These are phyloP conservation scores for Stramonita haemastoma DNA, from an alignment of 2,888 invertebrate species.

Conservation along the genomic window DNA sequence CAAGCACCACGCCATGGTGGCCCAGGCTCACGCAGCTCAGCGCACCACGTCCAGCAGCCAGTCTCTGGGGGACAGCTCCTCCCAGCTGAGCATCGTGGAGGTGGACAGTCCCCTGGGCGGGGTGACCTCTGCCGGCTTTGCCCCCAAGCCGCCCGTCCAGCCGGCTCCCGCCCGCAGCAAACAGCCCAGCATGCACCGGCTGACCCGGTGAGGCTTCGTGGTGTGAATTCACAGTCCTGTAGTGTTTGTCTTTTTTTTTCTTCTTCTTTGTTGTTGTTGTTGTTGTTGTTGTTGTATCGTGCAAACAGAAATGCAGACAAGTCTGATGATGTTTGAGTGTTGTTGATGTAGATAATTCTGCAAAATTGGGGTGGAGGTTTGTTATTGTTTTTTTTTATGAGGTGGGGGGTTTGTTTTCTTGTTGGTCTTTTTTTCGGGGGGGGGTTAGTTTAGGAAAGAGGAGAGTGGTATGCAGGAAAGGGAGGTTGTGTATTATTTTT, in stretches of 20 bases:
- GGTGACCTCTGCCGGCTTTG: slow-evolving; percentile 41
- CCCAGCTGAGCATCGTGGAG: slow-evolving; percentile 20
- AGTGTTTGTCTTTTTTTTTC: not conserved
- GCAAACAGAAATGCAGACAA: too few relatives aligned
- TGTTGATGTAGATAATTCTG: too few relatives aligned
- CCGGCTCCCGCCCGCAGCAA: slow-evolving; percentile 58
- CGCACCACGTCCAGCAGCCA: slow-evolving; percentile 29
- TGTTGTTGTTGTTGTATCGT: not conserved
- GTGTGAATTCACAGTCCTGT: not conserved
- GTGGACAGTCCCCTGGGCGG: not conserved
- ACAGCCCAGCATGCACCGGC: slow-evolving; percentile 58
- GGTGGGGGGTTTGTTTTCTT: too few relatives aligned
- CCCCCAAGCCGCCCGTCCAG: slow-evolving; percentile 69
- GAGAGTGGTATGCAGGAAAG: not conserved
- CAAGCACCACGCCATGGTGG: slow-evolving; percentile 76
- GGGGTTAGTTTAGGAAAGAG: not conserved
- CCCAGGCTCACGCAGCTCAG: slow-evolving; percentile 74
- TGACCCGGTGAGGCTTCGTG: slow-evolving; percentile 62
- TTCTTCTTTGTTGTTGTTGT: slow-evolving; percentile 9
- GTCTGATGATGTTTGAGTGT: too few relatives aligned
- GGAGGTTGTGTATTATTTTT: not conserved
- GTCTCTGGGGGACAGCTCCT: not conserved
- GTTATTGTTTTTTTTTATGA: too few relatives aligned
- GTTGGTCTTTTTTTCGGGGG: too few relatives aligned
- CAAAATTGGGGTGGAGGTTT: too few relatives aligned